phyloP scores from a whole-genome alignment of 1,140 invertebrate species.

The Drosophila micromelanica region DNA sequence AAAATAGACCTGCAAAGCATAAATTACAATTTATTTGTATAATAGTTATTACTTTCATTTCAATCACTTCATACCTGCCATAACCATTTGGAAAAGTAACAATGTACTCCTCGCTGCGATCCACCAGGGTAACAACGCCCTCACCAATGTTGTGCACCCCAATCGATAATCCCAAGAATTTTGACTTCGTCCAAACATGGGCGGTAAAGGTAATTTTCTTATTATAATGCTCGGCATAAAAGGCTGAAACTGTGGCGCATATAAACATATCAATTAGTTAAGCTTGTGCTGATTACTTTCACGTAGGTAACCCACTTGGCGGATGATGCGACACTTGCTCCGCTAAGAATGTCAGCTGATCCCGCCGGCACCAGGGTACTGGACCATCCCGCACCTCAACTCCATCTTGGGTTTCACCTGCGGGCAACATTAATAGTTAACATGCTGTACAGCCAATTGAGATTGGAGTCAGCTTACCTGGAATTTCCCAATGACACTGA shows the following conservation, averaged over 20 bases:
- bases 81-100: constrained; percentile 98
- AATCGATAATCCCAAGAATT: constrained; percentile 98
- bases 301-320: constrained; percentile 88
- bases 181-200: constrained; percentile 99
- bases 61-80: constrained; percentile 87
- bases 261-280: not conserved
- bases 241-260: constrained; percentile 92
- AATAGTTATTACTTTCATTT: not conserved
- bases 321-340: constrained; percentile 99
- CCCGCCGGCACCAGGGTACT: constrained; percentile 91
- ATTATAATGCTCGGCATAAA: constrained; percentile 97
- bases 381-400: constrained; percentile 89
- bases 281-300: not conserved
- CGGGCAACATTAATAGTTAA: not conserved
- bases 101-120: constrained; percentile 95
- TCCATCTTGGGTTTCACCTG: constrained; percentile 61
- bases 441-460: too few species aligned
- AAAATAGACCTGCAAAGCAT: constrained; percentile 91
- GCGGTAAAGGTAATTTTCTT: constrained; percentile 96
- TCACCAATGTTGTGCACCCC: constrained; percentile 95
- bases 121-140: constrained; percentile 92
- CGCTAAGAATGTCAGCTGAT: constrained; percentile 95
- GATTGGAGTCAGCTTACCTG: constrained; percentile 48
- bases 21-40: not conserved
- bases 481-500: constrained; percentile 93